A percentile compares a stretch with the other conserved stretches of the same genome.
These are phyloP conservation scores for Drosophila bifasciata DNA, from an alignment of 1,140 invertebrate species.

Conservation along the genomic window DNA sequence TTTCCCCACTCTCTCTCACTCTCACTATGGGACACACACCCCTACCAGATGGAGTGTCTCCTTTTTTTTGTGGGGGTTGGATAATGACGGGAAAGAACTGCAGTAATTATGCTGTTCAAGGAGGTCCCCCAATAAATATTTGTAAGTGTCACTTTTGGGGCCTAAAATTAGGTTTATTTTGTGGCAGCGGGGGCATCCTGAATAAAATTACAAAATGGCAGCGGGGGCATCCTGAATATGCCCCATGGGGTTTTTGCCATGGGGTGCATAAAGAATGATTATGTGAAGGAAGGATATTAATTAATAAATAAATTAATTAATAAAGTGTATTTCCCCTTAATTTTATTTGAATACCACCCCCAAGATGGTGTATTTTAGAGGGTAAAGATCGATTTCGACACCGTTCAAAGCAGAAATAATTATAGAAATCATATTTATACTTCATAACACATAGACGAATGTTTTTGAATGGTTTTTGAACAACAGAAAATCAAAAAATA, in stretches of 20 bases:
- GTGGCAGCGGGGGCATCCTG: no score
- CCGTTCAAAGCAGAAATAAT: no score
- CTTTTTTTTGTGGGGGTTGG: slow-evolving; percentile 15
- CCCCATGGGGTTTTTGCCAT: no score
- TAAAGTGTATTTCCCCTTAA: no score
- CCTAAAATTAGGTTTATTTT: slow-evolving; percentile 8
- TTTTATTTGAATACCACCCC: not conserved
- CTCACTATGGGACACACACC: not conserved
- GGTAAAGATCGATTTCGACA: no score
- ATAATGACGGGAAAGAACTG: slow-evolving; percentile 46
- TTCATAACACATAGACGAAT: no score
- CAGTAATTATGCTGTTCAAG: slow-evolving; percentile 18
- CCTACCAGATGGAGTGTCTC: slow-evolving; percentile 52
- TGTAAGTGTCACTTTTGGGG: slow-evolving; percentile 25
- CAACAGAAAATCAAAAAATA: no score
- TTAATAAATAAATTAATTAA: slow-evolving; percentile 3
- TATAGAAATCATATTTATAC: no score
- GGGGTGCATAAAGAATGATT: no score
- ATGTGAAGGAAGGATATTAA: slow-evolving; percentile 11
- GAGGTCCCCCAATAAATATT: slow-evolving; percentile 31
- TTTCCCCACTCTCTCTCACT: slow-evolving; percentile 13
- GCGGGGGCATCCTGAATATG: not conserved
- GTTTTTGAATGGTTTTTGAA: no score
- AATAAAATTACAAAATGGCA: no score
- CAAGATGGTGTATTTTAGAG: not conserved